These are phyloP conservation scores for Orthosia incerta DNA, from an alignment of 2,888 invertebrate species.

Conservation along the genomic window DNA sequence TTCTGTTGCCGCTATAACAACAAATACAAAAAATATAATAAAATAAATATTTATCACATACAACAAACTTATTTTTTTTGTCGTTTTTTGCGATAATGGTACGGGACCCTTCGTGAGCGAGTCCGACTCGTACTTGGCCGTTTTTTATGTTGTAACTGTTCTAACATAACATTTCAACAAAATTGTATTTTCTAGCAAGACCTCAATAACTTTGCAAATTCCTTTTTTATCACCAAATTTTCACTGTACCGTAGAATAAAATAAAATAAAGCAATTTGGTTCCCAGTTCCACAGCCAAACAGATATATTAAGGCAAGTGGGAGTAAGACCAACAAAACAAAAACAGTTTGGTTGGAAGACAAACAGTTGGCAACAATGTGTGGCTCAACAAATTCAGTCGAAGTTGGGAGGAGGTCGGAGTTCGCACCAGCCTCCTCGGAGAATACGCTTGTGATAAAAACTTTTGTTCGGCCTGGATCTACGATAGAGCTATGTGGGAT, in stretches of 20 bases:
- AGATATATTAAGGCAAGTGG: slow-evolving; percentile 45
- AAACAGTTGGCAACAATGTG: slow-evolving; percentile 61
- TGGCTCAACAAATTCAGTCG: slow-evolving; percentile 53
- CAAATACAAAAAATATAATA: no score
- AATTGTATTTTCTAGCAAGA: background rate
- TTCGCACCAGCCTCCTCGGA: slow-evolving; percentile 44
- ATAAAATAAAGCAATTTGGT: slow-evolving; percentile 32
- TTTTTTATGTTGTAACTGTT: no score
- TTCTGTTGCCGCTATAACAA: no score
- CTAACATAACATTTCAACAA: background rate
- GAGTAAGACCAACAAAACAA: slow-evolving; percentile 57
- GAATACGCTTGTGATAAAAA: slow-evolving; percentile 62
- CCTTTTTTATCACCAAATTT: slow-evolving; percentile 14
- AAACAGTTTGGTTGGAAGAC: slow-evolving; percentile 60
- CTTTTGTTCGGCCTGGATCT: slow-evolving; percentile 46
- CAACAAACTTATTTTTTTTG: no score
- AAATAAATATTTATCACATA: no score
- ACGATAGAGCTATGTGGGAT: slow-evolving; percentile 17
- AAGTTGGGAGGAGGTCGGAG: slow-evolving; percentile 50
- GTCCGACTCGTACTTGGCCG: no score
- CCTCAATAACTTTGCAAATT: slow-evolving; percentile 33
- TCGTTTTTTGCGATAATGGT: no score
- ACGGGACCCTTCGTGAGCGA: no score
- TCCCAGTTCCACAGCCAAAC: slow-evolving; percentile 10
- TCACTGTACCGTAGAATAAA: slow-evolving; percentile 12